Evolutionary conservation across 2,113 vertebrate species (phyloP).

Genomic region (Ctenomys sociabilis): DNA sequence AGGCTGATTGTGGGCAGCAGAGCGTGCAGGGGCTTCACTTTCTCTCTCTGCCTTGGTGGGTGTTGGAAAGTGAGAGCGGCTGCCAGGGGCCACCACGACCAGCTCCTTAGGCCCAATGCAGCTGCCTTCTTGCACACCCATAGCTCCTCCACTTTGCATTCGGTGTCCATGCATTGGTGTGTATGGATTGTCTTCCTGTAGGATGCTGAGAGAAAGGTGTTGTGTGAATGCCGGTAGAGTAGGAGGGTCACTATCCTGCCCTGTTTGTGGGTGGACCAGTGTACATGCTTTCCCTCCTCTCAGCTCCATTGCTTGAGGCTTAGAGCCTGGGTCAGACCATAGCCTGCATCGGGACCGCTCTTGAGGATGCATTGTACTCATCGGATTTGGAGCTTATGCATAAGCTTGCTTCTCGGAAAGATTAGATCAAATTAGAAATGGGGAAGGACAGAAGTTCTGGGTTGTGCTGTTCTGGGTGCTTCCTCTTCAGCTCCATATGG

Average conservation of each 20-base stretch:
- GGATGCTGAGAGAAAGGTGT: background rate
- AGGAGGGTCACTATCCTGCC: background rate
- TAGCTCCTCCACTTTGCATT: too few species aligned
- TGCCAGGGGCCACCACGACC: fast-evolving
- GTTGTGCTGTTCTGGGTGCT: background rate
- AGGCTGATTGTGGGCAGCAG: background rate
- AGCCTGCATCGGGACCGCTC: too few species aligned
- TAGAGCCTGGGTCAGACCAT: background rate
- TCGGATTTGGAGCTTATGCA: fast-evolving
- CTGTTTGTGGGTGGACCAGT: fast-evolving
- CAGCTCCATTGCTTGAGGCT: background rate
- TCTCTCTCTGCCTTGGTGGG: background rate
- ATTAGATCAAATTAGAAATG: background rate
- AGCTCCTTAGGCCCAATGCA: background rate
- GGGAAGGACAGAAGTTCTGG: background rate
- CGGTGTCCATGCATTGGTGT: fast-evolving
- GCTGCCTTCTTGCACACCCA: too few species aligned
- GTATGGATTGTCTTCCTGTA: background rate
- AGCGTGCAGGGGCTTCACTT: too few species aligned
- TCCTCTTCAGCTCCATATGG: background rate
- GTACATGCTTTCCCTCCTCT: background rate
- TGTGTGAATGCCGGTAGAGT: too few species aligned
- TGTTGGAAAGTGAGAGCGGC: background rate
- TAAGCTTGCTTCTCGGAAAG: background rate
- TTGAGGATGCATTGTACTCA: fast-evolving